Base-by-base conservation (phyloP, 2,888 invertebrate species). In the Callinectes sapidus region DNA sequence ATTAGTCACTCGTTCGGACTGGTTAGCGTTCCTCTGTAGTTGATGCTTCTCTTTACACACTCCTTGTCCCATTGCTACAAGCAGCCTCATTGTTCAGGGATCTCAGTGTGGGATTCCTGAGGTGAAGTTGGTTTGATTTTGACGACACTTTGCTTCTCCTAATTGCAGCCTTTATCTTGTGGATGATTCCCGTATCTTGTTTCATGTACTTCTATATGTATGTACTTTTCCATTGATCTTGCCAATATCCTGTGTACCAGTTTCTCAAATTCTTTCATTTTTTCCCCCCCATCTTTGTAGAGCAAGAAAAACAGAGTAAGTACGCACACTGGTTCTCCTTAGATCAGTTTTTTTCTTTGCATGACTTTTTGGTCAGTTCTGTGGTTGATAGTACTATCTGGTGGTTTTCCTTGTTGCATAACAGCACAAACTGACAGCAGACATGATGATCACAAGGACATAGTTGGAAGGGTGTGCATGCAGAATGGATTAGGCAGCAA, bases 291-390 rank as follows among this genome's bases (percentile, higher is more conserved):
- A 81, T 32, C 87, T 90, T 92, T 92, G 87, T 92, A 92, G 92
- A 92, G 92, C 92, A 92, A 92, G 92, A 90, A 39, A 55, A 87
- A 77, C 92, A 90, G 90, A 87, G 92, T 92, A 90, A 92, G 92
- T 92, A 92, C 54, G 13, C 39, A 35, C 61, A 61, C 3, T n/a
- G 61, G 39, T 55, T 35, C 86, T 86, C 28, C 39, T 86, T 85
- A 35, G 55, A 66, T 89, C n/a, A 28, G 39, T 39, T 55, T 55
- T 48, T 48, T 89, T 35, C 39, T 35, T 32, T 32, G 77, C 42
- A 91, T 61, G 32, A 54, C 18, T 91, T n/a, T 87, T n/a, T 42
- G 61, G 10, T 87, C 28, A 39, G 8, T 42, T 87, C 87, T 87
- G 48, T 88, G 14, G 88, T 55, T 61, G 42, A 55, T 35, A 16